phyloP scores from a whole-genome alignment of 1,140 invertebrate genomes.

The Drosophila simulans region DNA sequence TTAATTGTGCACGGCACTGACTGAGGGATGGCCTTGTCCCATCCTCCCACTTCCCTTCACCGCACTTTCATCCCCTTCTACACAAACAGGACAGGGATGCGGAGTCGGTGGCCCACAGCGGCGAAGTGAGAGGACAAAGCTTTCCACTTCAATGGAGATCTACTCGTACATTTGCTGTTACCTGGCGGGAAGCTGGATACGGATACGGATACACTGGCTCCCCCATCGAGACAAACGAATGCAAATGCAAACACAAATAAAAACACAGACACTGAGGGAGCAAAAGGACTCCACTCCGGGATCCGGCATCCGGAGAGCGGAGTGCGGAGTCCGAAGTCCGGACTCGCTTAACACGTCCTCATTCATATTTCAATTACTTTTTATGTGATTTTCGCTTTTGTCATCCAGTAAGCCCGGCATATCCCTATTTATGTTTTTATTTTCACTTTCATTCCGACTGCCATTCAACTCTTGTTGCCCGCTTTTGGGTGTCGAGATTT shows the following conservation, averaged over 20 bases:
- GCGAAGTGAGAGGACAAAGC: constrained; percentile 54
- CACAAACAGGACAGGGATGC: too few species aligned
- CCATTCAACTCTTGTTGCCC: constrained; percentile 54
- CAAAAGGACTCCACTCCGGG: not conserved
- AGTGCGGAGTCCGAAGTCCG: not conserved
- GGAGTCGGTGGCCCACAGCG: constrained; percentile 7
- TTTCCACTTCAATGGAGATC: constrained; percentile 59
- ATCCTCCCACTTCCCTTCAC: not conserved
- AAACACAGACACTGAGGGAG: constrained; percentile 15
- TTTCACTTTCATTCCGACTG: constrained; percentile 76
- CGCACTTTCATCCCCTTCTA: too few species aligned
- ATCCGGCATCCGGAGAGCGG: too few species aligned
- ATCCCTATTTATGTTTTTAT: constrained; percentile 81
- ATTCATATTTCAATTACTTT: constrained; percentile 84
- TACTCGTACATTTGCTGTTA: constrained; percentile 15
- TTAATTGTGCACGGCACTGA: constrained; percentile 67
- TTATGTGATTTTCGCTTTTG: constrained; percentile 82
- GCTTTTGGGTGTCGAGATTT: constrained; percentile 73
- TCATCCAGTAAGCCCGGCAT: constrained; percentile 64
- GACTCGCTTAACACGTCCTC: constrained; percentile 63
- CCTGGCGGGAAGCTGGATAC: not conserved
- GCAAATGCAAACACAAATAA: constrained; percentile 49
- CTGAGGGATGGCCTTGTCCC: constrained; percentile 21
- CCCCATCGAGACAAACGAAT: constrained; percentile 29
- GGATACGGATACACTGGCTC: constrained; percentile 27